These are phyloP conservation scores for Colius striatus DNA, from an alignment of 2,113 vertebrate genomes.

Conservation along the genomic window DNA sequence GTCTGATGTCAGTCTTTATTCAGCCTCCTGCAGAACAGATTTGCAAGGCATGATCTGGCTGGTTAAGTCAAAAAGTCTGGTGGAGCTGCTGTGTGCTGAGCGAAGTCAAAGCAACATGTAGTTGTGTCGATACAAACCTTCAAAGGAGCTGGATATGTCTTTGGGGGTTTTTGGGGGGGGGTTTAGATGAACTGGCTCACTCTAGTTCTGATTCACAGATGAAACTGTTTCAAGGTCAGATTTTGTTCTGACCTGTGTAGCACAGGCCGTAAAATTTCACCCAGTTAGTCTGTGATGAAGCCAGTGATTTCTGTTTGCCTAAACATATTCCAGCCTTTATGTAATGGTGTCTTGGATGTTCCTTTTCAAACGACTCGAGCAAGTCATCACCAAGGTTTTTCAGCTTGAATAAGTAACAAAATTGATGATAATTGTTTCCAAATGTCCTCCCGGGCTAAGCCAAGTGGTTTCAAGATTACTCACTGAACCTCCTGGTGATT, in stretches of 20 bases:
- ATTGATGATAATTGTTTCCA: constrained; percentile 66
- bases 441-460: constrained; percentile 53
- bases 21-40: background rate
- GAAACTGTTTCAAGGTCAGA: background rate
- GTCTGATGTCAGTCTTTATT: fast-evolving
- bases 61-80: background rate
- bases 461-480: constrained; percentile 58
- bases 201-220: background rate
- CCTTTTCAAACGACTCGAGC: constrained; percentile 43
- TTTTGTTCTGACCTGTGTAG: constrained; percentile 30
- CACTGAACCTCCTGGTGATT: constrained; percentile 22
- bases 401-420: constrained; percentile 58
- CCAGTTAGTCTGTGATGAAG: background rate
- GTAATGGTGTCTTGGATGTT: background rate
- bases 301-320: constrained; percentile 10
- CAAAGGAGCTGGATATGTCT: background rate
- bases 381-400: constrained; percentile 53
- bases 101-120: background rate
- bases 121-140: background rate
- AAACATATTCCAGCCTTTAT: background rate
- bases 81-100: background rate
- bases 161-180: no score
- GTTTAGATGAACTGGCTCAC: background rate
- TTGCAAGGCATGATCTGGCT: fast-evolving
- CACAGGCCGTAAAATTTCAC: background rate